Conservation (phyloP, 2,113 vertebrate genomes). For the Cyprinodon brontotheroides region DNA sequence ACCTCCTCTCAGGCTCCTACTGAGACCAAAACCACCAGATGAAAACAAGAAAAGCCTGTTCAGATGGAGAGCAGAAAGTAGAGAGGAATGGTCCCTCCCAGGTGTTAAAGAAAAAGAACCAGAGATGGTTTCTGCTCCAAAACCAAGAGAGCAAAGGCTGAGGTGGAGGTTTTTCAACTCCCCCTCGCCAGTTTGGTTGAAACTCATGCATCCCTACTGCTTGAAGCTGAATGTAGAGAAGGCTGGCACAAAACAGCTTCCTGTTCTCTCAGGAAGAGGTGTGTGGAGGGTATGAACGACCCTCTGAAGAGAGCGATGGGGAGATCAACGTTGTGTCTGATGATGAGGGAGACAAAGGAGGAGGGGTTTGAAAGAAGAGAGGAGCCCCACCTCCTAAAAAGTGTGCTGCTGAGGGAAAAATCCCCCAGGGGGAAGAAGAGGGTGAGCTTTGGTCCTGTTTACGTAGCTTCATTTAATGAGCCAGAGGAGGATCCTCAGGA, state of each 20-base stretch:
- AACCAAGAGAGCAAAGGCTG: slow-evolving; percentile 32
- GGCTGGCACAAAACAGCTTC: slow-evolving; percentile 1
- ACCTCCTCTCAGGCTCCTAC: slow-evolving; percentile 17
- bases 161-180: slow-evolving; percentile 75
- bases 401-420: slow-evolving; percentile 48
- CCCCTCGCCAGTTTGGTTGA: slow-evolving; percentile 87
- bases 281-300: slow-evolving; percentile 68
- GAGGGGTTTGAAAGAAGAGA: neutral
- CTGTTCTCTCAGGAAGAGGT: slow-evolving; percentile 69
- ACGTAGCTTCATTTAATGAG: slow-evolving; percentile 57
- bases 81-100: neutral
- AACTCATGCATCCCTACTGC: slow-evolving; percentile 92
- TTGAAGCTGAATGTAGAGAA: slow-evolving; percentile 82
- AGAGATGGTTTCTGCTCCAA: slow-evolving; percentile 14
- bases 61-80: slow-evolving; percentile 22
- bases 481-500: neutral
- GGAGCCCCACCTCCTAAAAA: slow-evolving; percentile 24
- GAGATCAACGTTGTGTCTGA: slow-evolving; percentile 75
- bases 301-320: slow-evolving; percentile 58
- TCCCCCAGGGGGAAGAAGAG: slow-evolving; percentile 63
- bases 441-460: slow-evolving; percentile 73
- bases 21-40: slow-evolving; percentile 27
- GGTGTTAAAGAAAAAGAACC: slow-evolving; percentile 25
- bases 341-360: slow-evolving; percentile 37
- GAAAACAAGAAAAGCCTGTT: neutral